These are phyloP conservation scores for Toxotes chatareus DNA, from an alignment of 2,113 vertebrate species.

Conservation along the genomic window DNA sequence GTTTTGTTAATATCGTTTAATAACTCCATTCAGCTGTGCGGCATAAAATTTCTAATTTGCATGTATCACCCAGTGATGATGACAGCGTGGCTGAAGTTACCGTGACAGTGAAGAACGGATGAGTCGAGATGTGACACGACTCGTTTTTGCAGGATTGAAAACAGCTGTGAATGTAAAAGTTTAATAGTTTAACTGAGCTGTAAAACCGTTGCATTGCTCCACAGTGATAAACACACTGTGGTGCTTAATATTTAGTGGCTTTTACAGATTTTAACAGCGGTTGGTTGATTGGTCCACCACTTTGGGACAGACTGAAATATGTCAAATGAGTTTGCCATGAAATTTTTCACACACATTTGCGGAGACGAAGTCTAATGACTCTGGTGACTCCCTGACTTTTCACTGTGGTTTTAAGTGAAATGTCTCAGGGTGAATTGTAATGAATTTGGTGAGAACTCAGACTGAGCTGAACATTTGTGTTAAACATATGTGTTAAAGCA, in stretches of 20 bases:
- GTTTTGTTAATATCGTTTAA: not conserved
- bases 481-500: too few relatives aligned
- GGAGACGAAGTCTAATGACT: not conserved
- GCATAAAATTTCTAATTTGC: not conserved
- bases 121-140: not conserved
- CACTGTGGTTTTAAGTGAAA: not conserved
- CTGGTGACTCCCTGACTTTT: not conserved
- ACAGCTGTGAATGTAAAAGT: not conserved
- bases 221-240: not conserved
- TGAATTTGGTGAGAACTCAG: not conserved
- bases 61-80: too few relatives aligned
- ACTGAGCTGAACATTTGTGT: too few relatives aligned
- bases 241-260: not conserved
- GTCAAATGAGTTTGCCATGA: not conserved
- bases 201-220: too few relatives aligned
- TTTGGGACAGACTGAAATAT: not conserved
- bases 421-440: not conserved
- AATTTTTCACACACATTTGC: not conserved
- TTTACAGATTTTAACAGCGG: not conserved
- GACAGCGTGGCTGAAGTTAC: too few relatives aligned
- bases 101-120: not conserved
- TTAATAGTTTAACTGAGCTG: not conserved
- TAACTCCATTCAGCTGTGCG: not conserved
- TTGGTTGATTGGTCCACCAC: not conserved
- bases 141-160: too few relatives aligned